phyloP scores from a whole-genome alignment of 35 echinoderm and acorn worm species.

The Strongylocentrotus purpuratus region DNA sequence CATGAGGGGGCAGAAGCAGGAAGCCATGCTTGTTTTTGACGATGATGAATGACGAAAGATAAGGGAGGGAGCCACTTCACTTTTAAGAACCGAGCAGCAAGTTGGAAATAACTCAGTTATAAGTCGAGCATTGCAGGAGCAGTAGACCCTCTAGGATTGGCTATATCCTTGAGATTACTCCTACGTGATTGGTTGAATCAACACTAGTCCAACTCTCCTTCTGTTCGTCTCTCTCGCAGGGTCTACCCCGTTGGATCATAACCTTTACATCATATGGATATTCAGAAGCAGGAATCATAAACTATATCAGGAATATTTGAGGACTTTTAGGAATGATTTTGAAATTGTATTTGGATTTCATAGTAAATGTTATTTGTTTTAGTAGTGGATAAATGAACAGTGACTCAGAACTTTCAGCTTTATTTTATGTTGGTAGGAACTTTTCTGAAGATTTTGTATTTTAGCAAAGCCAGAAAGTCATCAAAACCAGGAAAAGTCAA shows the following conservation, averaged over 20 bases:
- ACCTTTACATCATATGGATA: not conserved
- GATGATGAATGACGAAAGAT: slow-evolving; percentile 20
- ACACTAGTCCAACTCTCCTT: not conserved
- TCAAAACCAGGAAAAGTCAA: not conserved
- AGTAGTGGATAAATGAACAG: not conserved
- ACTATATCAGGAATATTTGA: not conserved
- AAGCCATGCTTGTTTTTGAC: slow-evolving; percentile 15
- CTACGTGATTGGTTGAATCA: not conserved
- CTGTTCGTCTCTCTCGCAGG: not conserved
- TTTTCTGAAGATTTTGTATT: not conserved
- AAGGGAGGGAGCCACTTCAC: slow-evolving; percentile 15
- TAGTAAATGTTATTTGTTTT: not conserved
- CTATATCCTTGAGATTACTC: not conserved
- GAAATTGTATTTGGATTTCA: too few relatives aligned
- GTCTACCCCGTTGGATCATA: not conserved
- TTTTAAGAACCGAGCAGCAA: not conserved
- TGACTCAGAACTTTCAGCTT: not conserved
- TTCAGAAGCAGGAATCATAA: not conserved
- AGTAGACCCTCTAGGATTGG: not conserved
- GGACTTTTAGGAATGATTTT: not conserved
- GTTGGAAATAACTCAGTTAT: slow-evolving; percentile 4
- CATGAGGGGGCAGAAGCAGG: slow-evolving; percentile 31
- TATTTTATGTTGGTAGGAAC: not conserved
- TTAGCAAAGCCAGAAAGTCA: not conserved
- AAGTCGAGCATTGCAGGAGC: not conserved